Base-by-base conservation (phyloP, 2,797 vertebrate genomes). In the Brachyalestes nurse region DNA sequence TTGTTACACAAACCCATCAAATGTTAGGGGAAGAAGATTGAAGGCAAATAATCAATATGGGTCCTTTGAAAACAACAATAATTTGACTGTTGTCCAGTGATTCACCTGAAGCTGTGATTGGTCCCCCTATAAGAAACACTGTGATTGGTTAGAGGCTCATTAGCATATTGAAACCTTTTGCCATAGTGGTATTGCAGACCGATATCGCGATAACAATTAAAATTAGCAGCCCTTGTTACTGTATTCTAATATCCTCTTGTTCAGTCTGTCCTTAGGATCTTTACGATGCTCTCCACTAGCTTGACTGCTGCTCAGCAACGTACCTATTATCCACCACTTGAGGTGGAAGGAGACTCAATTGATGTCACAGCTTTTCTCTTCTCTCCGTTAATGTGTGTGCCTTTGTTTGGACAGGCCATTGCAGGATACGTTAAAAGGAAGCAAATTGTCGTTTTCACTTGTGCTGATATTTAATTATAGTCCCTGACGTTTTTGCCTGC, bases 401-500 rank as follows among this genome's bases (percentile, higher is more conserved):
- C n/a, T 80, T 70, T 84, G 65, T 84, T 77, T 82, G 61, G 51
- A 72, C 60, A 60, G 45, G 47, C 21, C 14, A 65, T 23, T 25
- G 45, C 40, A 51, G 25, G 38, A 25, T 70, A 23, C 72, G 75
- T 67, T 16, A 80, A 58, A 53, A 66, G 55, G 61, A 81, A 75
- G 21, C 61, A 78, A 78, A 78, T 74, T n/a, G 77, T 58, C 61
- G 78, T 75, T 75, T 84, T 72, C 1, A 61, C 66, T 66, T 70
- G 64, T 70, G 60, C 69, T 71, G 58, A 64, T 77, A 70, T 73
- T 10, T 71, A 77, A 60, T 83, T 77, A 78, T 74, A 78, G 51
- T 61, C 49, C 42, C 47, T 71, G 34, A 70, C 16, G 49, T 77
- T 72, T 69, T 82, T 73, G 53, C 66, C 62, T 73, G 64, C 66